Evolutionary conservation across 2,888 invertebrate species (phyloP), one percentile per base, ranked within the genome.

Genomic region (Helicoverpa assulta): DNA sequence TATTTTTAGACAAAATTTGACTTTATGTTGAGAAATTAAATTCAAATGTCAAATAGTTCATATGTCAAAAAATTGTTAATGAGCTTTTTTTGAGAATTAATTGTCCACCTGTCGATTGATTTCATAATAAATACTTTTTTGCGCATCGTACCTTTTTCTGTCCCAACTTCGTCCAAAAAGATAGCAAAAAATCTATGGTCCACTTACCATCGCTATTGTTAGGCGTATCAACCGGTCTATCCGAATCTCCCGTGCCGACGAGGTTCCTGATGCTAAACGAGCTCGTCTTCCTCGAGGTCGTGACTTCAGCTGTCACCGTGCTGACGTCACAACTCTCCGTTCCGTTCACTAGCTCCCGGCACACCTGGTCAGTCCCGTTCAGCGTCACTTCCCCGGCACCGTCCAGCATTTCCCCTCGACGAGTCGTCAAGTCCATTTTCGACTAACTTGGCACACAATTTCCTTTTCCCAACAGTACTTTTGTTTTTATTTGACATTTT

Each of bases 391-490:
- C 86, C 67, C 81, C 85, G 43, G 81, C 81, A 67, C 84, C 85
- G 21, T 90, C 93, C 83, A 89, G 85, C 78, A 88, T 78, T 53
- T 93, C 94, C 81, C 90, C 92, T 53, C 95, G 92, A 73, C 95
- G 94, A 76, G 95, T 95, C 29, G 95, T 95, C 91, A 95, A 90
- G 93, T 95, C 95, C 95, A 95, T 95, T 86, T 92, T 93, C 87
- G 80, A 87, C 81, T 63, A 67, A 47, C 64, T 77, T 81, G 66
- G 72, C 83, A 85, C 77, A 68, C 62, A 82, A 79, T 54, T 59
- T 77, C 73, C 85, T 84, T 70, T 78, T 81, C 72, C 67, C 78
- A 86, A 87, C 78, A 73, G 72, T 80, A 67, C 70, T 74, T 81
- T 78, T 78, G 58, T 79, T 84, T 81, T 73, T 77, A 70, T 79